A percentile compares a stretch with the other conserved stretches of the same genome.
Evolutionary conservation across 2,113 vertebrate species (phyloP).

Genomic region (Caranx ignobilis): DNA sequence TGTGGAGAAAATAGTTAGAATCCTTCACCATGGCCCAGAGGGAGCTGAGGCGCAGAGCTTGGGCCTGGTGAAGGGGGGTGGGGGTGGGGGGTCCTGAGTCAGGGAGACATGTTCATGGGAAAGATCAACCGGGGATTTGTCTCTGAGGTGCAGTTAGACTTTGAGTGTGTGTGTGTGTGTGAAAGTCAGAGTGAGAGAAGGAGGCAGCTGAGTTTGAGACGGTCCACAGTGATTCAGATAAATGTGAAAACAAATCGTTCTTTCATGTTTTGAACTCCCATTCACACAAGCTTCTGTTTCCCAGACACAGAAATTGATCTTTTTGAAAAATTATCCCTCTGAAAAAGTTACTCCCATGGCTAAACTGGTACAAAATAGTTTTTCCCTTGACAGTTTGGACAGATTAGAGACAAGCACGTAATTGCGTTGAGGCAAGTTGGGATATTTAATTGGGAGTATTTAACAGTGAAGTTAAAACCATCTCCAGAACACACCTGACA

Average conservation of each 20-base stretch:
- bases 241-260: conserved; percentile 24
- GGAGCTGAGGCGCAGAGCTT: conserved; percentile 27
- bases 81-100: conserved; percentile 42
- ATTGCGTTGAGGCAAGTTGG: too few species aligned
- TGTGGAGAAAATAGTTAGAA: conserved; percentile 65
- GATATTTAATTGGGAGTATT: too few species aligned
- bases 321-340: background rate
- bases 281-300: background rate
- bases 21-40: conserved; percentile 53
- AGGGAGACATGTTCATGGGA: conserved; percentile 69
- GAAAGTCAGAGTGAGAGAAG: background rate
- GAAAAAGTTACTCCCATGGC: background rate
- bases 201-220: conserved; percentile 16
- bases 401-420: too few species aligned
- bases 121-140: conserved; percentile 68
- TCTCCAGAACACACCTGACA: too few species aligned
- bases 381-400: too few species aligned
- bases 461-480: too few species aligned
- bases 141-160: conserved; percentile 56
- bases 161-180: conserved; percentile 27
- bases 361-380: too few species aligned
- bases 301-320: background rate
- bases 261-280: background rate
- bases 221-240: conserved; percentile 17
- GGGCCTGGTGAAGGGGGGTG: conserved; percentile 19